Evolutionary conservation across 2,113 vertebrate species (phyloP).

Genomic region (Colius striatus): DNA sequence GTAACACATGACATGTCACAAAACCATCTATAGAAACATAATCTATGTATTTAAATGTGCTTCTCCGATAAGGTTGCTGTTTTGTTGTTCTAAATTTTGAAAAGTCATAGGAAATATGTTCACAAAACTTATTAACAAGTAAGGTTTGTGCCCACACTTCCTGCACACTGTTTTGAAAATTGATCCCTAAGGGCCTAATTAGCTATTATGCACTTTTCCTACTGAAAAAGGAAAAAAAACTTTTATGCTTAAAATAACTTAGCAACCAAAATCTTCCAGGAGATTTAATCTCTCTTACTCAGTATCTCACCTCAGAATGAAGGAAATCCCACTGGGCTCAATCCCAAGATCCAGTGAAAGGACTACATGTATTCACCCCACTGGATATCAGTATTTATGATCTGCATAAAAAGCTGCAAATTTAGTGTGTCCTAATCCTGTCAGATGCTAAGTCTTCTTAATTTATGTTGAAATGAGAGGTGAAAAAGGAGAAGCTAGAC

Average conservation of each 20-base stretch:
- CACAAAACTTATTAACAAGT: slow-evolving; percentile 64
- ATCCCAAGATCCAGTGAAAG: neutral
- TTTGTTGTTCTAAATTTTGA: neutral
- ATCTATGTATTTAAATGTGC: neutral
- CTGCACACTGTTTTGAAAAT: slow-evolving; percentile 64
- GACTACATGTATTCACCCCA: neutral
- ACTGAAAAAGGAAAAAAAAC: slow-evolving; percentile 26
- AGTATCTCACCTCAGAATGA: slow-evolving; percentile 14
- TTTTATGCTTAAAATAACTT: slow-evolving; percentile 53
- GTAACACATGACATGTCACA: too few relatives aligned
- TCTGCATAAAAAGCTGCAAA: neutral
- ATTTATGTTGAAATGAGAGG: neutral
- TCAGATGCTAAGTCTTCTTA: neutral
- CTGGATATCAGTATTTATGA: neutral
- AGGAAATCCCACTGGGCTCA: neutral
- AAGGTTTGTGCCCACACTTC: slow-evolving; percentile 52
- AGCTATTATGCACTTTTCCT: slow-evolving; percentile 51
- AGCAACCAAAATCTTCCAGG: slow-evolving; percentile 48
- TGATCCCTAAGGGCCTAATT: slow-evolving; percentile 72
- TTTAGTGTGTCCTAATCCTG: neutral
- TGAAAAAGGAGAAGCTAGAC: neutral
- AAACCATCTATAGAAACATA: too few relatives aligned
- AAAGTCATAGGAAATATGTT: slow-evolving; percentile 32
- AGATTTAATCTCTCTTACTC: slow-evolving; percentile 37
- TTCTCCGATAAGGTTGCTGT: neutral